Conservation (phyloP, 1,140 invertebrate species). For the Temnothorax nylanderi region DNA sequence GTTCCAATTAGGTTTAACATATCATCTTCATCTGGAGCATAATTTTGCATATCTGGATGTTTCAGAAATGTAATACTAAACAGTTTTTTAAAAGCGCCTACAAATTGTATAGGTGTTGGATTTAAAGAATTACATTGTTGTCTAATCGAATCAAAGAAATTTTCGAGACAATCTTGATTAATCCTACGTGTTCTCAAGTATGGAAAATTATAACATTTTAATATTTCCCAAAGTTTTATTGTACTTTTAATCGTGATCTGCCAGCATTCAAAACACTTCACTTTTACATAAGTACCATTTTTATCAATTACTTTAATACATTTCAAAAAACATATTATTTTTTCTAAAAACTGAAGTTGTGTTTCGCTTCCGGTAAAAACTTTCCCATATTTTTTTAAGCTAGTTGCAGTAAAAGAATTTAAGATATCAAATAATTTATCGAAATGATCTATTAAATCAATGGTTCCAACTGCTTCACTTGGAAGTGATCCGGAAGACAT, state of each 20-base stretch:
- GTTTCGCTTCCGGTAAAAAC: neutral
- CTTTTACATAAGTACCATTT: neutral
- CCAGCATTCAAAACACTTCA: constrained; percentile 16
- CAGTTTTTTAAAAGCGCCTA: neutral
- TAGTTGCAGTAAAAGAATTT: neutral
- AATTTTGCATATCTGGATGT: constrained; percentile 6
- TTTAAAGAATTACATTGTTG: constrained; percentile 1
- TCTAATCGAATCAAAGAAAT: neutral
- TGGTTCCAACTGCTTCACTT: neutral
- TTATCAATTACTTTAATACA: neutral
- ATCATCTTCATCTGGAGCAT: neutral
- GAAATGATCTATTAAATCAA: constrained; percentile 6
- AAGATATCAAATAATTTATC: constrained; percentile 34
- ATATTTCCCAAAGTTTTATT: neutral
- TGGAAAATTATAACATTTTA: constrained; percentile 1
- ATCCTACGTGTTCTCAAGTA: neutral
- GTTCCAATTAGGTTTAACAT: neutral
- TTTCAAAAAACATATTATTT: constrained; percentile 10
- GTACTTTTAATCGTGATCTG: neutral
- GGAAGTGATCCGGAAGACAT: neutral
- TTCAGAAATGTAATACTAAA: neutral
- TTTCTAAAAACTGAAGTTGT: neutral
- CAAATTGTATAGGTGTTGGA: constrained; percentile 15
- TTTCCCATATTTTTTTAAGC: neutral
- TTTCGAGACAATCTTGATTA: constrained; percentile 13